phyloP scores from a whole-genome alignment of 2,113 vertebrate genomes.

The Scophthalmus maximus region DNA sequence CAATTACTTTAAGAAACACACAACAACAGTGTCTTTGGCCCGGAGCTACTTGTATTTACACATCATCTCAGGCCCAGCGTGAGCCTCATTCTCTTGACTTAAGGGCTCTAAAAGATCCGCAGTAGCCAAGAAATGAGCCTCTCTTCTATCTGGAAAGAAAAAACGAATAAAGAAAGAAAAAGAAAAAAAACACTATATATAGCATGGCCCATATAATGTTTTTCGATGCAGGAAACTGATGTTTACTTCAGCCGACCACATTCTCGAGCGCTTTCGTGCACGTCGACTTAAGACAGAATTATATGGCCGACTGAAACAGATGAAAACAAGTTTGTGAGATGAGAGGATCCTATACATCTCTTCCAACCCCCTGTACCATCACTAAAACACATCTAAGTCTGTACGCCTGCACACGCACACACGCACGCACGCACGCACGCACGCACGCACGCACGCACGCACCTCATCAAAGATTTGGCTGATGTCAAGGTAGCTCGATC shows the following conservation, averaged over 20 bases:
- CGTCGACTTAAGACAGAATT: neutral
- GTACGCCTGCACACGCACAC: neutral
- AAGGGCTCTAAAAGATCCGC: slow-evolving; percentile 10
- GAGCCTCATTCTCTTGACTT: slow-evolving; percentile 25
- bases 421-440: neutral
- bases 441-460: slow-evolving; percentile 31
- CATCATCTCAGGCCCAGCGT: slow-evolving; percentile 25
- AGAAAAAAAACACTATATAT: neutral
- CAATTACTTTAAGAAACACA: slow-evolving; percentile 37
- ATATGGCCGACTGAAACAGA: slow-evolving; percentile 15
- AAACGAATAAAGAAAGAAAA: too few species aligned
- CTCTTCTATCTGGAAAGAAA: neutral
- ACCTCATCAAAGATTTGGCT: slow-evolving; percentile 60
- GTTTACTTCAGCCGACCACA: neutral
- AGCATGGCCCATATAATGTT: too few species aligned
- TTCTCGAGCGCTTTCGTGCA: neutral
- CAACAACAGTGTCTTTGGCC: slow-evolving; percentile 29
- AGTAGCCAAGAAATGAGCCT: neutral
- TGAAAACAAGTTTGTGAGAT: slow-evolving; percentile 3
- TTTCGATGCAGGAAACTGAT: neutral
- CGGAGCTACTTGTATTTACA: slow-evolving; percentile 39
- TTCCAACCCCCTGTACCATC: neutral
- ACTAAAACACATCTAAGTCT: slow-evolving; percentile 27
- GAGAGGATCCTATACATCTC: slow-evolving; percentile 7
- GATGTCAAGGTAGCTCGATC: slow-evolving; percentile 70